Base-by-base conservation (phyloP, 2,797 vertebrate species). In the Danio kyathit region DNA sequence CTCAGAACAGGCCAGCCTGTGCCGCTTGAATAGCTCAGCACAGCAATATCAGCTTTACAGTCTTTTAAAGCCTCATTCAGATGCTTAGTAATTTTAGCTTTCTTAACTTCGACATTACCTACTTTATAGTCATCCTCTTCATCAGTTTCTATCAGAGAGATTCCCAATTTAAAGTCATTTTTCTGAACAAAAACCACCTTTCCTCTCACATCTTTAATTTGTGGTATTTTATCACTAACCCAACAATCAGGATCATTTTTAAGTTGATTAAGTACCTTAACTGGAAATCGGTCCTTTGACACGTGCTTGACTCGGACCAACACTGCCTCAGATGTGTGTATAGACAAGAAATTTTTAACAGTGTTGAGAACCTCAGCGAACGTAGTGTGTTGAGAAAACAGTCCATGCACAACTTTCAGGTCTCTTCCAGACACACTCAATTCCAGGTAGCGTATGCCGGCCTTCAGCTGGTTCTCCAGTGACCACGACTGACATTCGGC, bases 391-490 rank as follows among this genome's bases (percentile, higher is more conserved):
- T 92, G 61, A 71, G 87, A 89, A 17, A 83, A 4, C 0, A 88
- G 10, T 9, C 91, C 88, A 0, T 90, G 84, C 85, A 88, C 88
- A 60, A 90, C 82, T 40, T 84, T 87, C 7, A 91, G 87, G 7
- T 71, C 54, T 2, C 86, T 41, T 2, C 56, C 83, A 17, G 88
- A 87, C 16, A 90, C 88, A 49, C 88, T 88, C 57, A 92, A 74
- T 40, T 91, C 91, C 40, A 92, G 81, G 79, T 87, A 92, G 48
- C 91, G 89, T 75, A 92, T 87, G 16, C 90, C 90, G 0, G 83
- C 88, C 69, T 79, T 87, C 12, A 92, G 83, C 86, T 91, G 91
- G 49, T 89, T 73, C 2, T 2, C 76, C 81, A 91, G 86, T 5
- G 73, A 51, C 83, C 83, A 84, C 29, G 77, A 79, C 81, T 92